These are phyloP conservation scores for Spodoptera picta DNA, from an alignment of 2,888 invertebrate genomes.

Conservation along the genomic window DNA sequence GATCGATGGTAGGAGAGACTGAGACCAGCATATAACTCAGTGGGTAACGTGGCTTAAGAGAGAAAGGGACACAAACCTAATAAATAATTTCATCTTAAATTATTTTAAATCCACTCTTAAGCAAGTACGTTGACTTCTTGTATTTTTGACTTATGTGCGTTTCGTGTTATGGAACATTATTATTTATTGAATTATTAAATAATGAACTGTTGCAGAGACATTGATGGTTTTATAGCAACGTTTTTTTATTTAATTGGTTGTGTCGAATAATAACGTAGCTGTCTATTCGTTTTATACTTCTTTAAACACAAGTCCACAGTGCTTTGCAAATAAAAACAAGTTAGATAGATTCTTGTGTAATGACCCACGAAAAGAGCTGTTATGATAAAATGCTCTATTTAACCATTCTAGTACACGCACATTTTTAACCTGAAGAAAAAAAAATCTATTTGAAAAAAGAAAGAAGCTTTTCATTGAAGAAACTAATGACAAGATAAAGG, in stretches of 20 bases:
- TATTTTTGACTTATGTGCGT: constrained; percentile 80
- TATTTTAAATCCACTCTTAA: constrained; percentile 85
- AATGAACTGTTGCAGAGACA: constrained; percentile 62
- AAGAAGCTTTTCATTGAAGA: constrained; percentile 26
- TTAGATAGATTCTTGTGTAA: too few relatives aligned
- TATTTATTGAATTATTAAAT: constrained; percentile 72
- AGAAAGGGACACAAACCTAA: constrained; percentile 73
- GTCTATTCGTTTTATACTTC: too few relatives aligned
- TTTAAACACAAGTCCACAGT: too few relatives aligned
- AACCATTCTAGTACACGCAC: too few relatives aligned
- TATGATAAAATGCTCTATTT: too few relatives aligned
- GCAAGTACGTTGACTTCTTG: constrained; percentile 86
- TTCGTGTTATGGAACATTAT: constrained; percentile 71
- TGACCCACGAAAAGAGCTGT: too few relatives aligned
- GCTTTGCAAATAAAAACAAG: too few relatives aligned
- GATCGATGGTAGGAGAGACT: constrained; percentile 83
- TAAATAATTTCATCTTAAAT: constrained; percentile 85
- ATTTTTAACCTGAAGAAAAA: neutral
- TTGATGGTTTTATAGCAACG: constrained; percentile 50
- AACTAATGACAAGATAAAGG: constrained; percentile 39
- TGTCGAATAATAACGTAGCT: constrained; percentile 3
- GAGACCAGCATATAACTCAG: constrained; percentile 69
- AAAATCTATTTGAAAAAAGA: neutral
- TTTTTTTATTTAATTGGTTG: constrained; percentile 11
- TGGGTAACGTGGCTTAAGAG: constrained; percentile 61